A percentile compares a stretch with the other conserved stretches of the same genome.
Conservation (phyloP, 2,113 vertebrate species). For the Paradisaea rubra region DNA sequence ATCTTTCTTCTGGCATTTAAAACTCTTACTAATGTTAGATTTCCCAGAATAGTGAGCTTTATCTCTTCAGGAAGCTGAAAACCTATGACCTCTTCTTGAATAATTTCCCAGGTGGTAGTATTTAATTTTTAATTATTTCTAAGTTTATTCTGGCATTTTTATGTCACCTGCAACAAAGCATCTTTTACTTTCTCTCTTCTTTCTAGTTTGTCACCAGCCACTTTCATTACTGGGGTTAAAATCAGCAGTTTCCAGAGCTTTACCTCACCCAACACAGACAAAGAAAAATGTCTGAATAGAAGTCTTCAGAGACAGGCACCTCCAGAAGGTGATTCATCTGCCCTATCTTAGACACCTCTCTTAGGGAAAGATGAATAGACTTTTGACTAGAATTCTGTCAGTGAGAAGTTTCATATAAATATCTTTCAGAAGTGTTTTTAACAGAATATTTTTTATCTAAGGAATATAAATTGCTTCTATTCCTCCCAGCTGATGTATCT, state of each 20-base stretch:
- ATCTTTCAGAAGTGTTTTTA: constrained; percentile 45
- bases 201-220: background rate
- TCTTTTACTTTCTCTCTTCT: background rate
- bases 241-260: background rate
- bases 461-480: constrained; percentile 35
- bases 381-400: constrained; percentile 51
- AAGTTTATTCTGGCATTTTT: constrained; percentile 14
- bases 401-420: constrained; percentile 45
- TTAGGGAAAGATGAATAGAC: constrained; percentile 50
- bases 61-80: constrained; percentile 5
- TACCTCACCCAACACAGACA: constrained; percentile 22
- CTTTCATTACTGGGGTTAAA: constrained; percentile 26
- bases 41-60: constrained; percentile 4
- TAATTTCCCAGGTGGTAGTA: background rate
- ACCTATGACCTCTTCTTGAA: background rate
- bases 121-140: constrained; percentile 27
- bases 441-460: constrained; percentile 52
- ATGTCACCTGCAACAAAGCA: background rate
- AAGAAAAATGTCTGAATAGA: constrained; percentile 33
- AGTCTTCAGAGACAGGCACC: constrained; percentile 29
- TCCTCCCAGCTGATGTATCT: constrained; percentile 4
- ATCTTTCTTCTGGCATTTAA: constrained; percentile 9
- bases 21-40: background rate
- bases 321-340: constrained; percentile 49
- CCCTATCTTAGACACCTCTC: constrained; percentile 32